phyloP scores from a whole-genome alignment of 2,888 invertebrate genomes.

The Gymnoscelis rufifasciata region DNA sequence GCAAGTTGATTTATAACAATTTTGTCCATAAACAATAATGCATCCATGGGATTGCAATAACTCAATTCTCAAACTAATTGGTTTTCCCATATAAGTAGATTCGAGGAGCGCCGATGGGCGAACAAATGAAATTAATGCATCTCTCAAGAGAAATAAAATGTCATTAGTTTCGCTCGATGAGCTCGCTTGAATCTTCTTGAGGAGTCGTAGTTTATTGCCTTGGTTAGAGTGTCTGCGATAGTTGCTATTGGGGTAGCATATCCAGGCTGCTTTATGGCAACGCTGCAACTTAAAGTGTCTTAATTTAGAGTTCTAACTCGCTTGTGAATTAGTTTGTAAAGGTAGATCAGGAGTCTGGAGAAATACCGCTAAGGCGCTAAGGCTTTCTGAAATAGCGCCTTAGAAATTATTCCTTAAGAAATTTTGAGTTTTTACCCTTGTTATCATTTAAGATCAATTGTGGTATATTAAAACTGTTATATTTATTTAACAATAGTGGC shows the following conservation, averaged over 20 bases:
- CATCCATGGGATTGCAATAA: constrained; percentile 21
- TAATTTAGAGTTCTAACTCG: not conserved
- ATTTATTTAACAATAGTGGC: too few species aligned
- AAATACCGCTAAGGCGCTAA: too few species aligned
- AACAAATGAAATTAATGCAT: constrained; percentile 77
- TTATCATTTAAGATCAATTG: too few species aligned
- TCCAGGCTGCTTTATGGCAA: constrained; percentile 16
- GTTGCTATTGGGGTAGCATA: constrained; percentile 19
- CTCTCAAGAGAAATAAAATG: constrained; percentile 75
- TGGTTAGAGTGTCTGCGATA: constrained; percentile 29
- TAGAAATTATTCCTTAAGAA: too few species aligned
- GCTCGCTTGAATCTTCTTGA: constrained; percentile 51
- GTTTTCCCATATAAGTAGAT: constrained; percentile 61
- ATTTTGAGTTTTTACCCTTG: too few species aligned
- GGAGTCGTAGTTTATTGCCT: constrained; percentile 48
- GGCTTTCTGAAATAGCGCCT: too few species aligned
- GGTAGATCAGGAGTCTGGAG: too few species aligned
- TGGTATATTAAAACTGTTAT: too few species aligned
- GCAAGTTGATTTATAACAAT: constrained; percentile 16
- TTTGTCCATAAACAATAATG: constrained; percentile 19
- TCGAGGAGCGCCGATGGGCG: constrained; percentile 63
- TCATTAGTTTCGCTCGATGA: constrained; percentile 73
- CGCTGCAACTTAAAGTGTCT: constrained; percentile 15
- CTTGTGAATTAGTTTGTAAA: too few species aligned
- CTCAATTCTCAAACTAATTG: constrained; percentile 40